These are phyloP conservation scores for Nothobranchius furzeri DNA, from an alignment of 2,113 vertebrate genomes.

Conservation along the genomic window DNA sequence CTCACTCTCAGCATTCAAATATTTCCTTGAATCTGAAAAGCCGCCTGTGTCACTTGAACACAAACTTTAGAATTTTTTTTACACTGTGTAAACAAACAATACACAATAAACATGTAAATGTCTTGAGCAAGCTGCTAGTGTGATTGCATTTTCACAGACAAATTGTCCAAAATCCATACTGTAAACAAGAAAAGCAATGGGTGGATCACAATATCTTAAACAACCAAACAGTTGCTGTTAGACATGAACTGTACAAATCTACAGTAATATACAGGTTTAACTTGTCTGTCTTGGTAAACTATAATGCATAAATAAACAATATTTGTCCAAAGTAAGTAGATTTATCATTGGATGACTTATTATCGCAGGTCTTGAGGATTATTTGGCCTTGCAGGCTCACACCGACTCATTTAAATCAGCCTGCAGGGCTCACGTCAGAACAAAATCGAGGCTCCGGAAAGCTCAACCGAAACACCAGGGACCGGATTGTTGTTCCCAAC, in stretches of 20 bases:
- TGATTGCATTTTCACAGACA: not conserved
- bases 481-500: conserved; percentile 37
- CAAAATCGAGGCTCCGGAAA: conserved; percentile 35
- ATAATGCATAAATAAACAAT: not conserved
- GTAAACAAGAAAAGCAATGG: not conserved
- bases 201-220: too few relatives aligned
- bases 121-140: not conserved
- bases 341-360: conserved; percentile 35
- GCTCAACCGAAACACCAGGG: conserved; percentile 27
- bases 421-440: conserved; percentile 41
- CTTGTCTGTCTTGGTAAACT: not conserved
- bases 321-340: not conserved
- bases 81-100: not conserved
- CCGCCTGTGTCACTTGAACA: conserved; percentile 14
- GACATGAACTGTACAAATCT: not conserved
- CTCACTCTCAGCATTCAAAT: conserved; percentile 31
- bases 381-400: conserved; percentile 33
- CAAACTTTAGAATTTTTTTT: conserved; percentile 24
- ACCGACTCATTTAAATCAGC: conserved; percentile 52
- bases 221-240: not conserved
- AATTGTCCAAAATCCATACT: too few relatives aligned
- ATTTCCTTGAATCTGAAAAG: conserved; percentile 46
- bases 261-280: too few relatives aligned
- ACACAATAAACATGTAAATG: not conserved
- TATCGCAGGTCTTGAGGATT: conserved; percentile 41